Conservation (phyloP, 2,797 vertebrate genomes). For the Chaunax sp. region DNA sequence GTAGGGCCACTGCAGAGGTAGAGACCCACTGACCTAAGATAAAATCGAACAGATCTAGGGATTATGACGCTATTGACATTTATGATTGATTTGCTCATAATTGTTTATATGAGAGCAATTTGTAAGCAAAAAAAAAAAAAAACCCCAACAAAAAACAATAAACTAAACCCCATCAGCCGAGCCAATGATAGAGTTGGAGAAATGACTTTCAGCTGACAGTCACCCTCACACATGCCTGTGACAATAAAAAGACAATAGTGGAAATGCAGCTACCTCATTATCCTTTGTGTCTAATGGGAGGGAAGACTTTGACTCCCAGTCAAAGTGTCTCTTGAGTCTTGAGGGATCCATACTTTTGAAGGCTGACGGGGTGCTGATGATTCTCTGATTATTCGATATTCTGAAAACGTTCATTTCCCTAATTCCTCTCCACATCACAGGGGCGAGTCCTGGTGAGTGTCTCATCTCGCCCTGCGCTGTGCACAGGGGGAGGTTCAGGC, state of each 20-base stretch:
- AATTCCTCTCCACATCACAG: constrained; percentile 86
- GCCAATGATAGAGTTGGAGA: constrained; percentile 67
- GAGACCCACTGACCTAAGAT: constrained; percentile 46
- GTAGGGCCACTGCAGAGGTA: constrained; percentile 53
- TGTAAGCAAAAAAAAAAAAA: constrained; percentile 19
- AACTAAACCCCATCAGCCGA: constrained; percentile 59
- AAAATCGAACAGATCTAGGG: constrained; percentile 68
- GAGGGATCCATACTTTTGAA: constrained; percentile 84
- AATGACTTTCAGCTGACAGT: constrained; percentile 77
- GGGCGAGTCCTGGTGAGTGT: constrained; percentile 83
- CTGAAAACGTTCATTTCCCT: constrained; percentile 87
- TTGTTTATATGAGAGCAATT: constrained; percentile 67
- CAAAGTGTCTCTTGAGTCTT: constrained; percentile 85
- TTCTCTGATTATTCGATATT: constrained; percentile 87
- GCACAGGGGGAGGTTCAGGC: constrained; percentile 82
- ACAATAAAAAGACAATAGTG: constrained; percentile 80
- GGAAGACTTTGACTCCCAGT: constrained; percentile 85
- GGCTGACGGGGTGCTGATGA: constrained; percentile 85
- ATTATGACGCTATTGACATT: constrained; percentile 74
- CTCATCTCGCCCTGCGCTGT: constrained; percentile 82
- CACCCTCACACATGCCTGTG: constrained; percentile 59
- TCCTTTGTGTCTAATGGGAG: constrained; percentile 85
- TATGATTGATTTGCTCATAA: constrained; percentile 76
- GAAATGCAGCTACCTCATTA: constrained; percentile 82
- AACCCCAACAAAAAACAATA: constrained; percentile 29